Evolutionary conservation across 92 coral and sea anemone genomes (phyloP), one percentile per base, ranked within the genome.

Genomic region (Heteractis magnifica): DNA sequence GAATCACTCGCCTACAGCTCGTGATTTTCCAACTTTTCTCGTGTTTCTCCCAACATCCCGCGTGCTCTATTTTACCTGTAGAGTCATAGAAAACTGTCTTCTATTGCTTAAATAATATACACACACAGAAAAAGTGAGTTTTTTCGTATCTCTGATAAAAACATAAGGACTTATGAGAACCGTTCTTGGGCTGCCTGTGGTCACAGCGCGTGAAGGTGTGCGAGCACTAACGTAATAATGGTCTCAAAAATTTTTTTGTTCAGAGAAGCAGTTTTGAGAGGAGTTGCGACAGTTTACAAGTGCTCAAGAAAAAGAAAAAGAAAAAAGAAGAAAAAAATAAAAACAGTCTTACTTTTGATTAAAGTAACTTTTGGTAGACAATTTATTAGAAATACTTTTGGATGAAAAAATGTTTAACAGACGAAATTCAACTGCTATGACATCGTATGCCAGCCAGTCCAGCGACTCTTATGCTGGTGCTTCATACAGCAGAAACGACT

Each of bases 161-260:
- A 55, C 59, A 55, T 8, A 55, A 8, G 59, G 18, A 18, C 23
- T 18, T 34, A 34, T 34, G 44, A 34, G 1, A 34, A 34, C 18
- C 34, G 9, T 62, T 55, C 11, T 62, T 62, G 70, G 70, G 70
- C 10, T 62, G 8, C 26, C 34, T 62, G 70, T 62, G 70, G 23
- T 59, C 14, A n/a, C 20, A 62, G 70, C 23, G 70, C 70, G 70
- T 23, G 65, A 59, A 59, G 20, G 4, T 59, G 70, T 26, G 23
- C 70, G 70, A 8, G 70, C 70, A 6, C 70, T 62, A 62, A 62
- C 70, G 70, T 62, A 62, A 62, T 62, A 62, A 62, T 62, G 70
- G 10, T 62, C 26, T 18, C 23, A 23, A 62, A 62, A 18, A 0
- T 12, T 58, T 5, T 18, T 23, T n/a, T 18, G 26, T 9, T 58